Base-by-base conservation (phyloP, 2,797 vertebrate genomes). In the Orientallactaga sibirica region DNA sequence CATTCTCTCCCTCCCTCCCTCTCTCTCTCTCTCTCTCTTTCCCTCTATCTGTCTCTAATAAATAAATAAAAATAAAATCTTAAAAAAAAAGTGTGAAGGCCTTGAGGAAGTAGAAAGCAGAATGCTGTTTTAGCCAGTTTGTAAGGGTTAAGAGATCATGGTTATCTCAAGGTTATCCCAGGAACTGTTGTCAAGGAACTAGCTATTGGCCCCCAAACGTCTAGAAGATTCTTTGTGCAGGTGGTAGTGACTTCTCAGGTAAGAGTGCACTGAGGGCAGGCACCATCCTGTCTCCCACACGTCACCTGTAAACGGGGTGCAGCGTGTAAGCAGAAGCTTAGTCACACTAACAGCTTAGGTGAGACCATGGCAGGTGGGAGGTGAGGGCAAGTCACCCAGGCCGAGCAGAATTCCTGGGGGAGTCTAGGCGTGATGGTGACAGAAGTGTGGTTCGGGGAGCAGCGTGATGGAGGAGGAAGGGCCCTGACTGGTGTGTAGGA, bases 31-130 rank as follows among this genome's bases (percentile, higher is more conserved):
- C 33, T 37, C 33, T 37, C 33, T 2, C 33, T 37, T 2, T 37
- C 33, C 33, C 33, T 37, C 33, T 37, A 37, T 37, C 33, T 37
- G 33, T 37, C 33, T 37, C 33, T 37, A 37, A 37, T 37, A 37
- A 37, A 37, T 37, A 37, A 37, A 37, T 37, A 37, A 37, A 37
- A 37, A 37, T 37, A 37, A 37, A 37, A 37, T 37, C 33, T 37
- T 37, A 2, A 37, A 37, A 37, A 48, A 48, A 48, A 48, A 48
- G 48, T 48, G 48, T 9, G 48, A 48, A 25, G 8, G 12, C 43
- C 71, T 84, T 55, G 55, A n/a, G 74, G 41, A 93, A 22, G 73
- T 83, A n/a, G 68, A 64, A 90, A 76, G 41, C 55, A 79, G 61
- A 67, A 80, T 33, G 5, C 8, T 1, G 8, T 22, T 52, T 82